Percentiles rank a stretch among this genome's conserved stretches.
Evolutionary conservation across 2,888 invertebrate species (phyloP).

Genomic region (Cheilosia scutellata): DNA sequence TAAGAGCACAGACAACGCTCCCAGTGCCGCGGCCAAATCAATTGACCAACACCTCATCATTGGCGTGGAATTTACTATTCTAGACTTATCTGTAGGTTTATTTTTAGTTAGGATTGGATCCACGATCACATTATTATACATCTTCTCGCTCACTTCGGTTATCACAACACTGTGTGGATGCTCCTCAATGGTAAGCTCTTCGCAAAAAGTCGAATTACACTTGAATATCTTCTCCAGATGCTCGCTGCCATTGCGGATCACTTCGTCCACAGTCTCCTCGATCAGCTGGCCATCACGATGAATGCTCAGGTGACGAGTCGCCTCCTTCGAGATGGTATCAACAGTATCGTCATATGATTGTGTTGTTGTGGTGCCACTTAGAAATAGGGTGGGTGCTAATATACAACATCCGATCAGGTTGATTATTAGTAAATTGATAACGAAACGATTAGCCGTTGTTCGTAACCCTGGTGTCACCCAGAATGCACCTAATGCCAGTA

Average conservation of each 20-base stretch:
- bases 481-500: constrained; percentile 84
- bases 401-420: constrained; percentile 83
- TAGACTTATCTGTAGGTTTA: constrained; percentile 54
- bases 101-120: constrained; percentile 66
- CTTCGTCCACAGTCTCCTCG: constrained; percentile 76
- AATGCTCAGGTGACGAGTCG: constrained; percentile 80
- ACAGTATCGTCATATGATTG: constrained; percentile 79
- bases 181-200: constrained; percentile 81
- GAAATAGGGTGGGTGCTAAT: constrained; percentile 82
- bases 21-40: constrained; percentile 83
- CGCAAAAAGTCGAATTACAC: constrained; percentile 81
- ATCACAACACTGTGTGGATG: constrained; percentile 80
- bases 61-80: constrained; percentile 63
- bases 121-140: constrained; percentile 72
- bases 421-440: constrained; percentile 83
- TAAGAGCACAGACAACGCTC: constrained; percentile 83
- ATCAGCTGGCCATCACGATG: constrained; percentile 80
- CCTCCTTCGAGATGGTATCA: constrained; percentile 81
- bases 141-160: constrained; percentile 81
- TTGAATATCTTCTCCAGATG: constrained; percentile 81
- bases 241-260: constrained; percentile 58
- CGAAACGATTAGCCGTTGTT: constrained; percentile 84
- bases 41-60: constrained; percentile 82
- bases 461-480: constrained; percentile 84
- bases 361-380: constrained; percentile 76